Evolutionary conservation across 2,797 vertebrate genomes (phyloP).

Genomic region (Phalanger gymnotis): DNA sequence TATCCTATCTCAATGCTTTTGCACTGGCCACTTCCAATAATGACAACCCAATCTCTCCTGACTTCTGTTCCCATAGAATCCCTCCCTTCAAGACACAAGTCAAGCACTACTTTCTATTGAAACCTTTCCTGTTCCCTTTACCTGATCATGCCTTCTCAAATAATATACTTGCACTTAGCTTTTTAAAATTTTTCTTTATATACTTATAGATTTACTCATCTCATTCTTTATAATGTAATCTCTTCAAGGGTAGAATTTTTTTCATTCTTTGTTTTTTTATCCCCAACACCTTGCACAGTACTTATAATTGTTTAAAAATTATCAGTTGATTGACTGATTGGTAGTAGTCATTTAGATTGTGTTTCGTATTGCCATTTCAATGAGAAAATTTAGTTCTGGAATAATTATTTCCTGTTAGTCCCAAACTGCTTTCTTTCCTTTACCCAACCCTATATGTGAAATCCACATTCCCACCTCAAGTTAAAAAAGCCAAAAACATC

Average conservation of each 20-base stretch:
- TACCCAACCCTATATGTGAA: background rate
- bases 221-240: background rate
- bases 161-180: background rate
- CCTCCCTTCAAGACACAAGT: background rate
- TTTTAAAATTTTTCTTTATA: background rate
- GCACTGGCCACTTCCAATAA: background rate
- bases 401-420: background rate
- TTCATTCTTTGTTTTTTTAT: background rate
- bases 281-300: background rate
- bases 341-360: background rate
- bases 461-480: background rate
- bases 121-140: background rate
- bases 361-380: background rate
- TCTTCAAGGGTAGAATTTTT: background rate
- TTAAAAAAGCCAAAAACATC: background rate
- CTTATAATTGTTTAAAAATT: background rate
- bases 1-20: background rate
- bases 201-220: background rate
- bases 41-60: background rate
- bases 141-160: background rate
- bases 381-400: background rate
- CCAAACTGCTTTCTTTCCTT: conserved; percentile 4
- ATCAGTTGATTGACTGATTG: background rate
- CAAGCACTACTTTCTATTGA: background rate
- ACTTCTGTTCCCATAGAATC: background rate